Base-by-base conservation (phyloP, 2,797 vertebrate species). In the Tenualosa ilisha region DNA sequence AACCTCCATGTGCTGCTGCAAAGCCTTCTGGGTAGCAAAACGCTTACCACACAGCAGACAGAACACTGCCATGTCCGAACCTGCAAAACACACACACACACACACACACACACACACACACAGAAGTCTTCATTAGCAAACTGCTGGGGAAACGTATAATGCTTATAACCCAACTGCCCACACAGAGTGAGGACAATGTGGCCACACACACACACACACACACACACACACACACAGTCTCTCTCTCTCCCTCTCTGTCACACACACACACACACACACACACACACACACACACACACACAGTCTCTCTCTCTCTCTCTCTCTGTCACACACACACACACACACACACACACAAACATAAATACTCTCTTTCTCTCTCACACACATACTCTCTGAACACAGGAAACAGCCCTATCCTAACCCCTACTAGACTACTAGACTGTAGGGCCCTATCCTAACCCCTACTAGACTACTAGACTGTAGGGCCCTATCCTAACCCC, bases 1-100 rank as follows among this genome's bases (percentile, higher is more conserved):
- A 93, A 99, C 97, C 93, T 99, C 98, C 98, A 99, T 99, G 96
- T 99, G 98, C 95, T 99, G 97, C 95, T 99, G 98, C 91, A 99
- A 96, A 22, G 97, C 97, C n/a, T 97, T 98, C 95, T 99, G 98
- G 0, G 98, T 98, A 96, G 98, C 98, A 94, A 99, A 99, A 56
- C 98, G 97, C 93, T 99, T 99, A 86, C 98, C 98, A 2, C 98
- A 99, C 90, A 99, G 97, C 93, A 99, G 96, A 95, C 98, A 99
- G 96, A 99, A 99, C 90, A 99, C 97, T 0, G 98, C 98, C 98
- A 99, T 98, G 95, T 99, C 98, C 3, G 97, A 97, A 92, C 97
- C 98, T 99, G 94, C 79, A 90, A 93, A n/a, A 3, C 31, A 72
- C 50, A 84, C 46, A 46, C 31, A 68, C 81, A 26, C 20, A 68